phyloP scores from a whole-genome alignment of 2,888 invertebrate species.

The Pristionchus maxplancki region DNA sequence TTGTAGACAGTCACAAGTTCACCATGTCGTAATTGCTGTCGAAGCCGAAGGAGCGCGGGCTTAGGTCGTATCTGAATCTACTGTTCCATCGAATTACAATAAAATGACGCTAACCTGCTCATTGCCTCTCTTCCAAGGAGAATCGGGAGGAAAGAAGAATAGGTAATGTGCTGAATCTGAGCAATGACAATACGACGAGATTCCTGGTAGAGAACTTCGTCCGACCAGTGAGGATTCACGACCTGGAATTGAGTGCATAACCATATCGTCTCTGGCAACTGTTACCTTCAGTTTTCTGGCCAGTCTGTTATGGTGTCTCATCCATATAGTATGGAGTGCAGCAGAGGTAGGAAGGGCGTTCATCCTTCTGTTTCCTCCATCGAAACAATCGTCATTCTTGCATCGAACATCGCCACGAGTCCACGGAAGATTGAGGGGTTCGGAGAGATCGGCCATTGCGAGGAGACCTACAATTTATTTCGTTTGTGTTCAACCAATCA shows the following conservation, averaged over 20 bases:
- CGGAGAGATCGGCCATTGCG: neutral
- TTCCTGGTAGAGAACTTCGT: slow-evolving; percentile 78
- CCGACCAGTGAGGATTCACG: slow-evolving; percentile 75
- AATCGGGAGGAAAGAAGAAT: slow-evolving; percentile 73
- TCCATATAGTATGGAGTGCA: slow-evolving; percentile 73
- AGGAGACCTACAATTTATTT: slow-evolving; percentile 9
- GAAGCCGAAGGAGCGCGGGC: slow-evolving; percentile 82
- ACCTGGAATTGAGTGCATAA: slow-evolving; percentile 46
- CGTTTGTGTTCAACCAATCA: neutral
- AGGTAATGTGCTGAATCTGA: slow-evolving; percentile 82
- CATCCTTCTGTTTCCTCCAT: slow-evolving; percentile 52
- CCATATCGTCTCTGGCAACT: no score
- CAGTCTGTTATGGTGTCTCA: slow-evolving; percentile 75
- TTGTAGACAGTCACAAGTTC: neutral
- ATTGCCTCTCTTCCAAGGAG: slow-evolving; percentile 72
- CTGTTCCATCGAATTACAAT: neutral
- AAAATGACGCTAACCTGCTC: slow-evolving; percentile 2
- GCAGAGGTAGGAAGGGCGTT: slow-evolving; percentile 63
- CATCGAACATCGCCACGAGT: slow-evolving; percentile 57
- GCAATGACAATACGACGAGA: slow-evolving; percentile 79
- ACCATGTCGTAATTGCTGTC: slow-evolving; percentile 82
- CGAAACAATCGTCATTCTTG: slow-evolving; percentile 11
- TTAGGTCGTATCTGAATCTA: slow-evolving; percentile 84
- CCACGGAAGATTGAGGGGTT: slow-evolving; percentile 55
- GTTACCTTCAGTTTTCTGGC: slow-evolving; percentile 65